Evolutionary conservation across 2,113 vertebrate species (phyloP), one percentile per base, ranked within the genome.

Genomic region (Sisor rabdophorus): DNA sequence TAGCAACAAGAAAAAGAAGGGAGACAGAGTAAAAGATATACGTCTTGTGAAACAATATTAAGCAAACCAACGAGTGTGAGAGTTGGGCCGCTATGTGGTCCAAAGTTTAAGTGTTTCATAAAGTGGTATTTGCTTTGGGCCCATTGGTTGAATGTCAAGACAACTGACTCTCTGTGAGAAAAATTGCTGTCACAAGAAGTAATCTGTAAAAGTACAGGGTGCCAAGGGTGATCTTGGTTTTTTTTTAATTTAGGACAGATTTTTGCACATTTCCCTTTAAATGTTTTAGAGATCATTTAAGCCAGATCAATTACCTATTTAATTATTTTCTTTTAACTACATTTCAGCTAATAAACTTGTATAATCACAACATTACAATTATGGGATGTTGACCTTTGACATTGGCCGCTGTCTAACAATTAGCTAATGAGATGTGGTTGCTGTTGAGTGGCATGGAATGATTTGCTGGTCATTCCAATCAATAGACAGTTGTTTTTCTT

Each of bases 1-100:
- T 90, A 89, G 91, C 88, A 92, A 92, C 89, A 64, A 2, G 30
- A 54, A 32, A 4, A 17, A 13, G 58, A 58, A 5, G 28, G 9
- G 52, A 47, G n/a, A 53, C 48, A 76, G 78, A 71, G 16, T 11
- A 73, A 71, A 16, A 32, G n/a, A 19, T 13, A n/a, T 32, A 56
- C n/a, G 78, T 80, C 60, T 73, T 79, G 71, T 75, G 69, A 75
- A 71, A 75, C 56, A 32, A 76, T 48, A 70, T 56, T 67, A 50
- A 52, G 22, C 59, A 65, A 53, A 20, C 56, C 63, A 17, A 15
- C 16, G 30, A 22, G 15, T 9, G 32, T 30, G 26, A 56, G 11
- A 32, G 75, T 12, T 24, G 28, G 19, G 26, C 20, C 16, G 24
- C 70, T 11, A 17, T 78, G 52, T 63, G 64, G 36, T 55, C 64